These are phyloP conservation scores for Troglohyphantes excavatus DNA, from an alignment of 2,888 invertebrate species.

Conservation along the genomic window DNA sequence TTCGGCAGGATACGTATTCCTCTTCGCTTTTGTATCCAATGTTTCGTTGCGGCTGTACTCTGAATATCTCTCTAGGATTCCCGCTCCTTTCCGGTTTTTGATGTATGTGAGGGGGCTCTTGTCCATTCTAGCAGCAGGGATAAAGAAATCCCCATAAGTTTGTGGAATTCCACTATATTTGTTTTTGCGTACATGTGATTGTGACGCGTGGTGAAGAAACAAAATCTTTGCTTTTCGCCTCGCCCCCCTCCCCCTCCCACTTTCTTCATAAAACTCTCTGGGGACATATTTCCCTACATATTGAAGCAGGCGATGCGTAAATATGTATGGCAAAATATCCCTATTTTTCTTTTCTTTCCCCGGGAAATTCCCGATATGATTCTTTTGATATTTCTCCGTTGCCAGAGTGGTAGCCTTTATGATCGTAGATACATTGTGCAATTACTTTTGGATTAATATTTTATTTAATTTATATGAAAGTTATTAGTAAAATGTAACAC, in stretches of 20 bases:
- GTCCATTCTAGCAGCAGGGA: conserved; percentile 36
- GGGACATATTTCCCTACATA: conserved; percentile 57
- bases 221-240: conserved; percentile 20
- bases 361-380: neutral
- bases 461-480: too few species aligned
- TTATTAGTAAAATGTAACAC: too few species aligned
- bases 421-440: neutral
- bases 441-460: too few species aligned
- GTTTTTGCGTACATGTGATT: conserved; percentile 48
- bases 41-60: conserved; percentile 46
- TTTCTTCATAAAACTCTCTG: neutral
- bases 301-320: conserved; percentile 46
- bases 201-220: conserved; percentile 12
- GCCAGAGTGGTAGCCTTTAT: too few species aligned
- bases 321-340: conserved; percentile 46
- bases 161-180: conserved; percentile 51
- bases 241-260: neutral
- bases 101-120: conserved; percentile 37
- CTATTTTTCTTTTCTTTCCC: neutral
- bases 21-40: conserved; percentile 22
- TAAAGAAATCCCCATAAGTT: conserved; percentile 58
- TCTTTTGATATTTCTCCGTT: neutral
- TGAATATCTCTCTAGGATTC: conserved; percentile 20
- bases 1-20: conserved; percentile 25
- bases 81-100: neutral